phyloP scores from a whole-genome alignment of 2,797 vertebrate species.

The Leptoclinus maculatus region DNA sequence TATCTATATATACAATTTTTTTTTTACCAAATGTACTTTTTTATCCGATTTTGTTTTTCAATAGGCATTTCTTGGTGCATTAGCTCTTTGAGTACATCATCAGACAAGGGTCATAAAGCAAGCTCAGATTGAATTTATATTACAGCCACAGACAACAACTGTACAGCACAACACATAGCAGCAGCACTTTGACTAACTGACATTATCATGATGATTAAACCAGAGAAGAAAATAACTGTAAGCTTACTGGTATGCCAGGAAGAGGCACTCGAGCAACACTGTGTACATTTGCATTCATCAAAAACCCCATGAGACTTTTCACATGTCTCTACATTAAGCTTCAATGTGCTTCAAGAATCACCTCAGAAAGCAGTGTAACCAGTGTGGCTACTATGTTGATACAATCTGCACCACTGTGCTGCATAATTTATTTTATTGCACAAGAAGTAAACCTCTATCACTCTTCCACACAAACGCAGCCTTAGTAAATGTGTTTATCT shows the following conservation, averaged over 20 bases:
- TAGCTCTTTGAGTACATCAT: conserved; percentile 13
- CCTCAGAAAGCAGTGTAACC: conserved; percentile 25
- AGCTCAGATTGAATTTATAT: conserved; percentile 3
- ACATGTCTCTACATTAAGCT: conserved; percentile 36
- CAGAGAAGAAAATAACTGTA: background rate
- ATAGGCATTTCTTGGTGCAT: background rate
- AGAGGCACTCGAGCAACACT: conserved; percentile 4
- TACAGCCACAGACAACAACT: conserved; percentile 5
- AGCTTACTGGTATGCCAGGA: conserved; percentile 7
- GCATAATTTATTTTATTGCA: conserved; percentile 78
- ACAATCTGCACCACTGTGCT: conserved; percentile 64
- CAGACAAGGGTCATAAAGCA: conserved; percentile 38
- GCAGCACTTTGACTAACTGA: background rate
- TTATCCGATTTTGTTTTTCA: background rate
- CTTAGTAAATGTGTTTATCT: conserved; percentile 79
- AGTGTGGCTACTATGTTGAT: conserved; percentile 49
- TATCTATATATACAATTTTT: background rate
- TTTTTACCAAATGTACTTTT: background rate
- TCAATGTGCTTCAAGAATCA: conserved; percentile 26
- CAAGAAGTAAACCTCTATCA: conserved; percentile 70
- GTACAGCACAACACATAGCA: conserved; percentile 14
- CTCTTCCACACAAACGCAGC: conserved; percentile 73
- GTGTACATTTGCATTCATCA: conserved; percentile 23
- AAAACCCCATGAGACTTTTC: conserved; percentile 24
- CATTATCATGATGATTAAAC: conserved; percentile 17